These are phyloP conservation scores for Euclidia mi DNA, from an alignment of 2,888 invertebrate genomes.

Conservation along the genomic window DNA sequence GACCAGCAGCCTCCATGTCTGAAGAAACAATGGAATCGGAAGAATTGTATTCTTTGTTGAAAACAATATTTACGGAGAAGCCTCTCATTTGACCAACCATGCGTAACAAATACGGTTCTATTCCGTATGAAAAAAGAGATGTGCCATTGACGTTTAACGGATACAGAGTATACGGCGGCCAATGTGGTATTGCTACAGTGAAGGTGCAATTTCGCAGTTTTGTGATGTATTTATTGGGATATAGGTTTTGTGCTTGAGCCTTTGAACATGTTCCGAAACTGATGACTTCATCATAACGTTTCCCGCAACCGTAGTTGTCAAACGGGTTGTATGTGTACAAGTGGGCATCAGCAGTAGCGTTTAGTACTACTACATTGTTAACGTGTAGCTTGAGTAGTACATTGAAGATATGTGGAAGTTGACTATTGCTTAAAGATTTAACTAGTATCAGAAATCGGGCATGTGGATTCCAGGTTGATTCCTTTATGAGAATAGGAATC, in stretches of 20 bases:
- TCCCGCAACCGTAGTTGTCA: conserved; percentile 74
- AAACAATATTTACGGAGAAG: conserved; percentile 62
- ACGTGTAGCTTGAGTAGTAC: conserved; percentile 59
- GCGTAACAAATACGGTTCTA: conserved; percentile 62
- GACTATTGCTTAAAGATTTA: conserved; percentile 34
- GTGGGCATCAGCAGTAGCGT: conserved; percentile 56
- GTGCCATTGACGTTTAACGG: conserved; percentile 19
- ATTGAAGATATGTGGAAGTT: conserved; percentile 62
- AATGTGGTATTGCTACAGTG: conserved; percentile 60
- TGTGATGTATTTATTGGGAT: conserved; percentile 58
- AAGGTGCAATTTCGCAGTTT: conserved; percentile 71
- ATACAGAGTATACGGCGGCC: conserved; percentile 63
- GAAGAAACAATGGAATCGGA: conserved; percentile 14
- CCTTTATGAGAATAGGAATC: conserved; percentile 48
- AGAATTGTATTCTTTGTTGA: conserved; percentile 3
- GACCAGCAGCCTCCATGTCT: conserved; percentile 27
- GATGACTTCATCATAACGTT: conserved; percentile 63
- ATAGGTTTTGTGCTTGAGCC: conserved; percentile 44
- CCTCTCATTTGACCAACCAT: conserved; percentile 62
- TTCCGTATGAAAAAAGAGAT: conserved; percentile 42
- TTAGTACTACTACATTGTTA: conserved; percentile 61
- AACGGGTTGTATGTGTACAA: conserved; percentile 75
- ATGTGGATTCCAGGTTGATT: conserved; percentile 67
- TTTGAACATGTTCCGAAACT: conserved; percentile 65
- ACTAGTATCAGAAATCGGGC: conserved; percentile 64